These are phyloP conservation scores for Pyrocoelia pectoralis DNA, from an alignment of 2,888 invertebrate genomes.

Conservation along the genomic window DNA sequence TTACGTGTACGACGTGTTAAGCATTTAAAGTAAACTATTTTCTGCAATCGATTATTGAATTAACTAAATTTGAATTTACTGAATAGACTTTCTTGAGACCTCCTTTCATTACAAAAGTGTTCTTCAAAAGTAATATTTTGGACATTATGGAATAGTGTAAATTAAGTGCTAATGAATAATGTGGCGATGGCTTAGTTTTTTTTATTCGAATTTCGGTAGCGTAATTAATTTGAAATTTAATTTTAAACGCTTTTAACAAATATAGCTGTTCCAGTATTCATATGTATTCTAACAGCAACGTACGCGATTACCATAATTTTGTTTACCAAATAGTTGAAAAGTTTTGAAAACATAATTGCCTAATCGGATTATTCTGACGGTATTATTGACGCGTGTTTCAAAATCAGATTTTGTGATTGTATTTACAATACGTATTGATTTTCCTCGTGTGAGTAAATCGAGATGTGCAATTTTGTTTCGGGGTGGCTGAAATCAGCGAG, in stretches of 20 bases:
- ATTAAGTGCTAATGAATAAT: too few species aligned
- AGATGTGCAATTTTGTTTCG: slow-evolving; percentile 33
- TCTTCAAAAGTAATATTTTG: too few species aligned
- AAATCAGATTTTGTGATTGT: slow-evolving; percentile 24
- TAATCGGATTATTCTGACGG: slow-evolving; percentile 17
- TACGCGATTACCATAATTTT: slow-evolving; percentile 9
- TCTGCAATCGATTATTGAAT: too few species aligned
- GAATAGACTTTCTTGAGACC: too few species aligned
- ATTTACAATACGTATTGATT: slow-evolving; percentile 33
- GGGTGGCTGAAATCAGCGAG: slow-evolving; percentile 29
- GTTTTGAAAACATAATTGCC: slow-evolving; percentile 13
- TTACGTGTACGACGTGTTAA: too few species aligned
- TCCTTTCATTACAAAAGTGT: too few species aligned
- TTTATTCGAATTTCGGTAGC: neutral
- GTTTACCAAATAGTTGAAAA: slow-evolving; percentile 16
- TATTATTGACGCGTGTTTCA: slow-evolving; percentile 22
- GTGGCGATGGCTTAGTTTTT: neutral
- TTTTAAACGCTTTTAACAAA: slow-evolving; percentile 11
- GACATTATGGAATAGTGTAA: too few species aligned
- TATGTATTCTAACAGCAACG: neutral
- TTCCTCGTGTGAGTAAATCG: slow-evolving; percentile 29
- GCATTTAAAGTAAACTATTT: too few species aligned
- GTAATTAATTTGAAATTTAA: neutral
- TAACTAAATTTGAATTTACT: too few species aligned
- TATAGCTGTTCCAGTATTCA: slow-evolving; percentile 4